Evolutionary conservation across 2,888 invertebrate genomes (phyloP).

Genomic region (Drosophila tanythrix): DNA sequence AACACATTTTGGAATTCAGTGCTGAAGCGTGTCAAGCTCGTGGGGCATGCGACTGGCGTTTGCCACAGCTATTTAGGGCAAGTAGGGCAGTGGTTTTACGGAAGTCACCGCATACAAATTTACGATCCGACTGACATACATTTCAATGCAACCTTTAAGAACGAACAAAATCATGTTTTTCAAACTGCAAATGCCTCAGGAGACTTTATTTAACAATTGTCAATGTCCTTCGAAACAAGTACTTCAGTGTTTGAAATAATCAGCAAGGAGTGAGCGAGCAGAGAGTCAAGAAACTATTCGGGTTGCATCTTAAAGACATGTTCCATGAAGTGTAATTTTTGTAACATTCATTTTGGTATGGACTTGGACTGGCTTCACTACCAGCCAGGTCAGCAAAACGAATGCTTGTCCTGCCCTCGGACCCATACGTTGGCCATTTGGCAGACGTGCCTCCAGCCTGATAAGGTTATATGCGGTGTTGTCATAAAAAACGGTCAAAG

Average conservation of each 20-base stretch:
- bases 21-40: slow-evolving; percentile 25
- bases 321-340: neutral
- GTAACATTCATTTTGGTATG: neutral
- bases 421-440: slow-evolving; percentile 58
- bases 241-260: slow-evolving; percentile 21
- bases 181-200: slow-evolving; percentile 14
- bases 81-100: slow-evolving; percentile 29
- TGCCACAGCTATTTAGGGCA: slow-evolving; percentile 30
- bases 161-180: slow-evolving; percentile 43
- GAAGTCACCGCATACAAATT: slow-evolving; percentile 57
- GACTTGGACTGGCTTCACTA: neutral
- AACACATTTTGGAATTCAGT: slow-evolving; percentile 30
- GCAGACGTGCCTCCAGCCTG: slow-evolving; percentile 41
- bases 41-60: slow-evolving; percentile 20
- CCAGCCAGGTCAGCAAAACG: slow-evolving; percentile 41
- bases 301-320: slow-evolving; percentile 10
- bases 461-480: slow-evolving; percentile 60
- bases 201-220: slow-evolving; percentile 16
- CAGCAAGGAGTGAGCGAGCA: neutral
- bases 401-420: slow-evolving; percentile 2
- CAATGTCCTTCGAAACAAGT: slow-evolving; percentile 13
- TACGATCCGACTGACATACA: slow-evolving; percentile 50
- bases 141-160: slow-evolving; percentile 38
- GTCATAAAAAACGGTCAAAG: slow-evolving; percentile 53
- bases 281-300: neutral